Evolutionary conservation across 2,888 invertebrate genomes (phyloP), one percentile per base, ranked within the genome.

Genomic region (Oscheius sp.): DNA sequence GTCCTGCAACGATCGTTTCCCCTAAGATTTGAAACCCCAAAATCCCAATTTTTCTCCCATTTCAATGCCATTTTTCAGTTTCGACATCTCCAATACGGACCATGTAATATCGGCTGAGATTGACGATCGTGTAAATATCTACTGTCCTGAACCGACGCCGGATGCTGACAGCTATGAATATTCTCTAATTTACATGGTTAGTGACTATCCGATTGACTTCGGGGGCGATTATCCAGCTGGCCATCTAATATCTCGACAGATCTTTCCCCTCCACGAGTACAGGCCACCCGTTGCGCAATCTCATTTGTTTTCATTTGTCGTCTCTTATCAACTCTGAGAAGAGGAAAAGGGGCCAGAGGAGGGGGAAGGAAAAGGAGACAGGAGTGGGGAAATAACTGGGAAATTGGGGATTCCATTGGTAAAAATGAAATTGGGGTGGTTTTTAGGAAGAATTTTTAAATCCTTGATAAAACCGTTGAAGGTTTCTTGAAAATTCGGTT

Each of bases 71-170:
- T n/a, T n/a, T n/a, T 84, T 53, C 76, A 85, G 86, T 27, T 86
- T 85, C 75, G 85, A 87, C 69, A 82, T 86, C 59, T 84, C 84
- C 71, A 87, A 87, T 74, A 85, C 86, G 7, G 85, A 85, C 55
- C 87, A 87, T 74, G 86, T 87, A 55, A 83, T 85, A 27, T 72
- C 69, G 18, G 87, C 85, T 25, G 74, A 80, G 53, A 84, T 87
- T 35, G 81, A 86, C 23, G 87, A 87, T 66, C 84, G 84, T 18
- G 81, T 87, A 16, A 84, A 82, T 18, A 82, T 87, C 41, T 68
- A 83, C 59, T 87, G 87, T 61, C 86, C 87, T 0, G 76, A 73
- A 23, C 82, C 87, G 27, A 41, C 69, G n/a, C 64, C 69, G 1
- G 73, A 49, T 1, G 35, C 9, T 9, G 75, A 70, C 23, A 55